Evolutionary conservation across 53 echinoderm and acorn worm species (phyloP).

Genomic region (Zoroaster sp.): DNA sequence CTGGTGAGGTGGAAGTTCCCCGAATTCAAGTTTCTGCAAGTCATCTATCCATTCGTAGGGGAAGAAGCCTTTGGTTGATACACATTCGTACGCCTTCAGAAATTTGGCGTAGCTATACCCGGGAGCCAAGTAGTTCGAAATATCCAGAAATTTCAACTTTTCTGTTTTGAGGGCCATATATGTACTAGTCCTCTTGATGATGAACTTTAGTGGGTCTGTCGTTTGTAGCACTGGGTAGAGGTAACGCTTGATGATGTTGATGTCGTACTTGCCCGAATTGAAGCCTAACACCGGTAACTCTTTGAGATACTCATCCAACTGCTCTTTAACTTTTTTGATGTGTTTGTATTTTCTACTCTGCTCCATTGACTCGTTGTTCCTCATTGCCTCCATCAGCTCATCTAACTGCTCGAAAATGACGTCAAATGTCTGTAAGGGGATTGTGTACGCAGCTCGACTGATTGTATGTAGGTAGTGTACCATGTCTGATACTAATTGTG

Average conservation of each 20-base stretch:
- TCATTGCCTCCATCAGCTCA: not conserved
- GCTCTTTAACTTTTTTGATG: not conserved
- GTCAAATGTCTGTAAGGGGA: not conserved
- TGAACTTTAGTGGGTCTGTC: not conserved
- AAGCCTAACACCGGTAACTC: slow-evolving; percentile 35
- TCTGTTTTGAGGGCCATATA: not conserved
- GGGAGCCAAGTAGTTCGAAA: no score
- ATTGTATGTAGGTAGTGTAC: not conserved
- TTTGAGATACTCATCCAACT: not conserved
- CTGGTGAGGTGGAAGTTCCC: no score
- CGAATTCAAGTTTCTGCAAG: slow-evolving; percentile 5
- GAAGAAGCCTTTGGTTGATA: no score
- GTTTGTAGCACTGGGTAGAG: not conserved
- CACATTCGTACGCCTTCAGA: no score
- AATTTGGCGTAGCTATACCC: no score
- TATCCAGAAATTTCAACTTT: not conserved
- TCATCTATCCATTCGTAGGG: not conserved
- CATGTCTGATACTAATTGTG: not conserved
- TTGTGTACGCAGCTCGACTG: not conserved
- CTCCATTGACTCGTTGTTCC: no score
- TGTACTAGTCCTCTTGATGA: not conserved
- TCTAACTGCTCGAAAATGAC: not conserved
- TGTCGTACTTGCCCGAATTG: slow-evolving; percentile 20
- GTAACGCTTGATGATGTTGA: slow-evolving; percentile 1
- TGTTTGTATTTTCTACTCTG: no score